phyloP scores from a whole-genome alignment of 2,888 invertebrate species.

The Nebria salina region DNA sequence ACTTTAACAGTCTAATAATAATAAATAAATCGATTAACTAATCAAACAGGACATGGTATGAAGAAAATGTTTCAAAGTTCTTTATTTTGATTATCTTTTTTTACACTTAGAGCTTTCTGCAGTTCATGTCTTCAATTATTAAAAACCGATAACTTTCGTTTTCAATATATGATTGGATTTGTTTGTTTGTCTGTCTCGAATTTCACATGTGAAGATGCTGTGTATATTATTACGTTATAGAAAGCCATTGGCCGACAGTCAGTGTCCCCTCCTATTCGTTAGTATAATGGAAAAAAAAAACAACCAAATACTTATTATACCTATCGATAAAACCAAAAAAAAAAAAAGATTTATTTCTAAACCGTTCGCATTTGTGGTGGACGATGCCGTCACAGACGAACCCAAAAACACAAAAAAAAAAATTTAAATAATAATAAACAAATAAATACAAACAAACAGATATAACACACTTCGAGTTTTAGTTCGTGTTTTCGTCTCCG shows the following conservation, averaged over 20 bases:
- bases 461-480: conserved; percentile 14
- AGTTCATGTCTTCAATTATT: background rate
- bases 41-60: no score
- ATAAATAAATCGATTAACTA: no score
- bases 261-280: conserved; percentile 33
- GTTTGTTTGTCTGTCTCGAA: conserved; percentile 40
- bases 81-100: background rate
- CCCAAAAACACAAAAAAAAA: background rate
- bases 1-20: background rate
- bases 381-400: background rate
- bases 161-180: background rate
- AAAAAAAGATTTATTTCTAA: background rate
- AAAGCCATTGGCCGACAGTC: conserved; percentile 33
- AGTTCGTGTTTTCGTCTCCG: conserved; percentile 16
- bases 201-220: conserved; percentile 43
- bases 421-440: conserved; percentile 6
- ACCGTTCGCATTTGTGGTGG: conserved; percentile 14
- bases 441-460: conserved; percentile 22
- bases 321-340: background rate
- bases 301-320: conserved; percentile 4
- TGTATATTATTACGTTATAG: conserved; percentile 26
- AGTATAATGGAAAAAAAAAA: background rate
- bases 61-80: background rate
- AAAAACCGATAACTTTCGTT: background rate
- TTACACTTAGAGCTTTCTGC: background rate